Evolutionary conservation across 2,797 vertebrate species (phyloP).

Genomic region (Otus scops): DNA sequence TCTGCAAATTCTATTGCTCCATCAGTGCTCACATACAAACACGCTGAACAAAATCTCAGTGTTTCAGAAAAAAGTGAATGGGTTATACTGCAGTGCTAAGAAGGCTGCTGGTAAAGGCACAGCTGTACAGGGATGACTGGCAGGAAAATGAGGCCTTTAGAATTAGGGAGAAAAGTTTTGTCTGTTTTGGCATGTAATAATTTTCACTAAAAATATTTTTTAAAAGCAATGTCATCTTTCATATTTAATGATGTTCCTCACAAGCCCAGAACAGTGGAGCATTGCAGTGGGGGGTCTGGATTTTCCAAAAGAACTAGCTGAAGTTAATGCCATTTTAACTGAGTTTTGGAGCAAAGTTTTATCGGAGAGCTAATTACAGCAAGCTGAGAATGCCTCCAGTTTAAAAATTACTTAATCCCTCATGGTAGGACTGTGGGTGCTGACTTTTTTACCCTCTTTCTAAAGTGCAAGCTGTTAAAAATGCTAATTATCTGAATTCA

Average conservation of each 20-base stretch:
- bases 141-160: constrained; percentile 5
- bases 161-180: neutral
- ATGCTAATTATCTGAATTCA: constrained; percentile 54
- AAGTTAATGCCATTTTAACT: neutral
- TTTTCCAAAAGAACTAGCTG: constrained; percentile 1
- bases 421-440: neutral
- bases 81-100: neutral
- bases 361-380: constrained; percentile 53
- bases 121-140: constrained; percentile 5
- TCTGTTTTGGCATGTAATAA: neutral
- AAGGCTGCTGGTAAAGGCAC: neutral
- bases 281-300: neutral
- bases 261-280: neutral
- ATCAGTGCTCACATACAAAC: neutral
- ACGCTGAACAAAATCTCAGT: rapidly evolving
- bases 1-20: neutral
- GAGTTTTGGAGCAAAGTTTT: constrained; percentile 30
- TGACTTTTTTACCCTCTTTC: constrained; percentile 35
- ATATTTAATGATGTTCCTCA: constrained; percentile 9
- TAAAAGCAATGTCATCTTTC: neutral
- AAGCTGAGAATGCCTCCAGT: constrained; percentile 24
- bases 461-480: constrained; percentile 66
- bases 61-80: neutral
- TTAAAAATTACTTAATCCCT: constrained; percentile 55
- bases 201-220: constrained; percentile 44